Evolutionary conservation across 2,113 vertebrate species (phyloP), one percentile per base, ranked within the genome.

Genomic region (Entelurus aequoreus): DNA sequence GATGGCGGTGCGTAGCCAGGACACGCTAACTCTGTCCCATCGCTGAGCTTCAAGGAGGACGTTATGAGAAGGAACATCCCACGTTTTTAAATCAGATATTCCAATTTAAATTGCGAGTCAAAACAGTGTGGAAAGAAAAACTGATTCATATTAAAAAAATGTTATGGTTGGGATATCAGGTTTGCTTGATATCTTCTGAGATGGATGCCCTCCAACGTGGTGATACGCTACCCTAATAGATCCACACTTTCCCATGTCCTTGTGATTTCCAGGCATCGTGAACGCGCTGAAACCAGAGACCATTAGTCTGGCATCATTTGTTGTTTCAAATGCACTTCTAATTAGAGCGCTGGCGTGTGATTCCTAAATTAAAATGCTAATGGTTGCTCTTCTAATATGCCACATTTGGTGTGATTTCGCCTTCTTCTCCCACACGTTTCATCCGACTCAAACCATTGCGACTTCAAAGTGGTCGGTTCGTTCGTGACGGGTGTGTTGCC

Each of bases 41-140:
- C 57, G 78, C 74, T 68, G 65, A 63, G 75, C 62, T 79, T 86
- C 78, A 85, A 82, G 83, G 83, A n/a, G 87, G 82, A 83, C 60
- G 65, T 74, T 79, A 48, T 58, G 74, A 68, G 70, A 82, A 82
- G 68, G 65, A 51, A 57, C 53, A 62, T 28, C 28, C 28, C 28
- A 28, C 28, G 3, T 28, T 28, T 2, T 81, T 71, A 52, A 74
- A 80, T 67, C 77, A 81, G 87, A 81, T 81, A 77, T 84, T 84
- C 60, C 60, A 59, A 77, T 84, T 72, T 71, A 66, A 71, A 69
- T 68, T 69, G 63, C 58, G 47, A 75, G 81, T 77, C 69, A 80
- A 79, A 81, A 83, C 67, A 46, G 66, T 73, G 65, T 59, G 75
- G 73, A 85, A 28, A 28, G 28, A 28, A 28, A 28, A 86, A 87